Percentiles rank a stretch among this genome's conserved stretches.
These are phyloP conservation scores for Eolophus roseicapilla DNA, from an alignment of 2,113 vertebrate species.

Conservation along the genomic window DNA sequence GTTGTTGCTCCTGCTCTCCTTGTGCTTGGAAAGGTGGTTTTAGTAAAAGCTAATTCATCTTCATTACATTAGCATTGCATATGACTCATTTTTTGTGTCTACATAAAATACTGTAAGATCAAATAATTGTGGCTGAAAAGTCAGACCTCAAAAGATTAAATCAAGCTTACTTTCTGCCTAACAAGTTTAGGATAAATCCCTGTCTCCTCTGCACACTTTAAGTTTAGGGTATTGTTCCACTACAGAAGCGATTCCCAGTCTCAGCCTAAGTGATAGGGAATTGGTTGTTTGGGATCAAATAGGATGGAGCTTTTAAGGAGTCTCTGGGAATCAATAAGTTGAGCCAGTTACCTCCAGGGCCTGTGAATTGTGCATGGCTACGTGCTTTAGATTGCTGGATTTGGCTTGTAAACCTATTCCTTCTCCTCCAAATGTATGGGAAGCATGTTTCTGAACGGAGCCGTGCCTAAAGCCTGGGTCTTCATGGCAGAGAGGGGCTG, in stretches of 20 bases:
- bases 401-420: not conserved
- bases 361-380: fast-evolving
- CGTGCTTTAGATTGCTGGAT: not conserved
- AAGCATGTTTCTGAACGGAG: fast-evolving
- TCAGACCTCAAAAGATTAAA: conserved; percentile 17
- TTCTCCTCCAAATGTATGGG: not conserved
- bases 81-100: not conserved
- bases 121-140: conserved; percentile 13
- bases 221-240: fast-evolving
- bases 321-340: not conserved
- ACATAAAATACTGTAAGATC: not conserved
- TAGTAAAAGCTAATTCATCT: not conserved
- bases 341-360: not conserved
- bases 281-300: not conserved
- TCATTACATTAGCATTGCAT: not conserved
- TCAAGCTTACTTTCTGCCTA: not conserved
- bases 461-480: not conserved
- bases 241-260: not conserved
- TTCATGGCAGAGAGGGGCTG: not conserved
- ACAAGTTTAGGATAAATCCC: not conserved
- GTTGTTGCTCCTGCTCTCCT: not conserved
- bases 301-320: not conserved
- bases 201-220: not conserved
- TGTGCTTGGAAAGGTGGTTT: not conserved
- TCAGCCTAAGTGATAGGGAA: not conserved